These are phyloP conservation scores for Crypturellus tataupa DNA, from an alignment of 2,797 vertebrate species.

Conservation along the genomic window DNA sequence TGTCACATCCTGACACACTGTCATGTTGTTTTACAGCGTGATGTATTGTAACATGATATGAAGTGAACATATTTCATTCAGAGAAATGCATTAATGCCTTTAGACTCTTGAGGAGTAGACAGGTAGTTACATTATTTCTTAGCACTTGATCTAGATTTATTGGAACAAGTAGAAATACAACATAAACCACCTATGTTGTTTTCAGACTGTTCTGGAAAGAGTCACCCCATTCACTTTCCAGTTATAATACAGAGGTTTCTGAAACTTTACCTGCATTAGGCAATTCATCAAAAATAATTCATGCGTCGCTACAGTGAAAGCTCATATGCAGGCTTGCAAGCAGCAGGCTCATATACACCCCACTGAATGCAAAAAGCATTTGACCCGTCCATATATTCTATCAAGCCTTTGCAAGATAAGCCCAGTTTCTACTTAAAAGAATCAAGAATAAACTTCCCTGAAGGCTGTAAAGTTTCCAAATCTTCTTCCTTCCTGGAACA, in stretches of 20 bases:
- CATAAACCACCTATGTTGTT: neutral
- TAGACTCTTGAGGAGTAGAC: conserved; percentile 30
- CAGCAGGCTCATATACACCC: accelerated
- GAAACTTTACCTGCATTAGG: neutral
- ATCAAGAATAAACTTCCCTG: accelerated
- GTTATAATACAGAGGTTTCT: neutral
- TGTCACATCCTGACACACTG: conserved; percentile 46
- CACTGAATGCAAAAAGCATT: neutral
- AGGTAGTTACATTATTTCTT: conserved; percentile 27
- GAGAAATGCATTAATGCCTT: conserved; percentile 33
- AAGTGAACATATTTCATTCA: conserved; percentile 68
- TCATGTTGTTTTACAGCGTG: conserved; percentile 53
- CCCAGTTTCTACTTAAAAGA: neutral
- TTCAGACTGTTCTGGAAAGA: neutral
- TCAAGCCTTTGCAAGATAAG: neutral
- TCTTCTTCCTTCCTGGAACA: accelerated
- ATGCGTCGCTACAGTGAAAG: neutral
- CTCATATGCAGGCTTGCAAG: neutral
- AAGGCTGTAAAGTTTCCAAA: neutral
- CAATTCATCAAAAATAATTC: neutral
- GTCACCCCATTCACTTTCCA: neutral
- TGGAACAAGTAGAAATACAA: conserved; percentile 25
- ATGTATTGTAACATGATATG: conserved; percentile 50
- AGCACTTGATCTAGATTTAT: conserved; percentile 45
- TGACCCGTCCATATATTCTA: accelerated